Percentiles rank a stretch among this genome's conserved stretches.
Conservation (phyloP, 2,888 invertebrate species). For the Steromphala cineraria region DNA sequence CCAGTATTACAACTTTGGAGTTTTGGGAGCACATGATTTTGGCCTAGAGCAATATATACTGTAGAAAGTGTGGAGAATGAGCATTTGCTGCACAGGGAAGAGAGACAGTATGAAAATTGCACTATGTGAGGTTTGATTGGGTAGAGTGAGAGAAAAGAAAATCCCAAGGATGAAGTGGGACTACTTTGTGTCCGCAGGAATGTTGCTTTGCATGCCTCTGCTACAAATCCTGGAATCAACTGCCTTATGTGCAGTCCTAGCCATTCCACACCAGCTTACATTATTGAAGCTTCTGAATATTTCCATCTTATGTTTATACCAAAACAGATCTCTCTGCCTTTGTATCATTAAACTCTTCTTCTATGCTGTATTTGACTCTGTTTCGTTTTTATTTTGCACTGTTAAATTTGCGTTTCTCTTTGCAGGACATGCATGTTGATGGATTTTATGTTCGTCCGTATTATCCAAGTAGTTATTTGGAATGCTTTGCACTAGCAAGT, state of each 20-base stretch:
- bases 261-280: constrained; percentile 21
- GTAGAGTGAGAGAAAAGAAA: constrained; percentile 9
- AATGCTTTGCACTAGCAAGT: constrained; percentile 16
- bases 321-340: background rate
- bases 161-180: background rate
- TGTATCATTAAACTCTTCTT: constrained; percentile 3
- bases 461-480: constrained; percentile 4
- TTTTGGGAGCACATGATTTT: constrained; percentile 20
- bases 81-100: constrained; percentile 11
- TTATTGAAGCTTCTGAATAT: background rate
- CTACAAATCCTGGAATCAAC: constrained; percentile 10
- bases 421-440: constrained; percentile 25
- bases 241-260: constrained; percentile 19
- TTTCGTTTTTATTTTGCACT: constrained; percentile 10
- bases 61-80: constrained; percentile 17
- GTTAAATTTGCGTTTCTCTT: constrained; percentile 19
- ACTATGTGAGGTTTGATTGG: constrained; percentile 12
- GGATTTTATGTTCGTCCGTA: constrained; percentile 9
- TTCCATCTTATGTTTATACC: background rate
- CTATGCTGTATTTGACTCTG: background rate
- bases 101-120: constrained; percentile 10
- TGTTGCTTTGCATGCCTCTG: constrained; percentile 17
- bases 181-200: background rate
- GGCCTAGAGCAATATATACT: background rate
- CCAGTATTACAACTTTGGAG: constrained; percentile 8